Conservation (phyloP, 2,113 vertebrate genomes). For the Tachycineta bicolor region DNA sequence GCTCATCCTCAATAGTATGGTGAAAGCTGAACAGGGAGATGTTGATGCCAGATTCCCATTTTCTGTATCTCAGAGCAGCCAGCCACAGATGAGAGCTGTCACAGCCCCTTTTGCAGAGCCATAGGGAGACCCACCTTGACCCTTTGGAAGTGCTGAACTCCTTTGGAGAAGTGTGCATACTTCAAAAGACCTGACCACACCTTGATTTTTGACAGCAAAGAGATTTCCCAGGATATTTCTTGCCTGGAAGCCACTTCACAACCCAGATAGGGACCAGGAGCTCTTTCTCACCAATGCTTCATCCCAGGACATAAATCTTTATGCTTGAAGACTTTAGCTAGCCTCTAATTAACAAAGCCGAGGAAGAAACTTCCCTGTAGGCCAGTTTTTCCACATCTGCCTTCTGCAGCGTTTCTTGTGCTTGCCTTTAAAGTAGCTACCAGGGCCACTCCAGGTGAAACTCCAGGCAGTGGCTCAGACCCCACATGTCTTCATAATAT, state of each 20-base stretch:
- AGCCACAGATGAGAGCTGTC: neutral
- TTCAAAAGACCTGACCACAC: neutral
- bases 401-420: neutral
- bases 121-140: neutral
- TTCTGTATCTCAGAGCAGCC: neutral
- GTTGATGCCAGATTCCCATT: neutral
- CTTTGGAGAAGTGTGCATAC: neutral
- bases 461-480: neutral
- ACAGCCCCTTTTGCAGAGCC: neutral
- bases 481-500: neutral
- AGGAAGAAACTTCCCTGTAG: neutral
- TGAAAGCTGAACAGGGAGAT: neutral
- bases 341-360: neutral
- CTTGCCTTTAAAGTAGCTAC: neutral
- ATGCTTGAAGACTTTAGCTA: neutral
- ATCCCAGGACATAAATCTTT: neutral
- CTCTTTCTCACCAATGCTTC: neutral
- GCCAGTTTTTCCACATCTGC: slow-evolving; percentile 1
- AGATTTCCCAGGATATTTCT: neutral
- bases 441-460: neutral
- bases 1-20: neutral
- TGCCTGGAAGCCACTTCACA: neutral
- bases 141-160: neutral
- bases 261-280: neutral
- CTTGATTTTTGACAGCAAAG: neutral